Base-by-base conservation (phyloP, 2,797 vertebrate species). In the Diglossa cyanea region DNA sequence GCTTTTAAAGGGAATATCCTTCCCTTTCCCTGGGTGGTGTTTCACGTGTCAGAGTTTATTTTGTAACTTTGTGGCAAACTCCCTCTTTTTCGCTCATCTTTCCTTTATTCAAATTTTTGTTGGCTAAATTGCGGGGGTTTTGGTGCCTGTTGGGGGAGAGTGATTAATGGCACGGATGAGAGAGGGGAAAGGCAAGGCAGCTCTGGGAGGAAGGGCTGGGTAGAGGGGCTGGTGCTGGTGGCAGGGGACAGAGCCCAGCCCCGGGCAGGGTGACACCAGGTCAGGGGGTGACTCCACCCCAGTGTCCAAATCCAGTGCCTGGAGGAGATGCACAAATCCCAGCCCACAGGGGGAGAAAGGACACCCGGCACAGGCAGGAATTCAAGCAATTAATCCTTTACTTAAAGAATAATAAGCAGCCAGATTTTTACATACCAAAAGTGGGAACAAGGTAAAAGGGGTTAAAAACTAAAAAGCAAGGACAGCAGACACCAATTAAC, bases 391-490 rank as follows among this genome's bases (percentile, higher is more conserved):
- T 98, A 98, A 98, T 98, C 97, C 97, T 98, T 98, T 98, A 98
- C 97, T 98, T 98, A 98, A 98, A 98, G 98, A 98, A 98, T 98
- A 98, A 98, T 98, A 98, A 98, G 97, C 97, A 98, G 97, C 91
- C 96, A 97, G 97, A 97, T 98, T 98, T 98, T 98, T 97, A 97
- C 95, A 96, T 93, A 97, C 96, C 75, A 81, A 97, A 98, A 98
- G 98, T 98, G 95, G 97, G 97, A 98, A 97, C 96, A 98, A 98
- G 98, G 98, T 98, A 98, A 98, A 98, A 98, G 98, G 98, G 98
- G 98, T 98, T 98, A 98, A 98, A 98, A 98, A 98, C 98, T 98
- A 98, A 98, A 98, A 98, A 98, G 98, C 97, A 98, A 98, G 98
- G 97, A 98, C 86, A 96, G 97, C 98, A 98, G 98, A 98, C 98